A percentile compares a stretch with the other conserved stretches of the same genome.
These are phyloP conservation scores for Malthinus flaveolus DNA, from an alignment of 2,888 invertebrate species.

Conservation along the genomic window DNA sequence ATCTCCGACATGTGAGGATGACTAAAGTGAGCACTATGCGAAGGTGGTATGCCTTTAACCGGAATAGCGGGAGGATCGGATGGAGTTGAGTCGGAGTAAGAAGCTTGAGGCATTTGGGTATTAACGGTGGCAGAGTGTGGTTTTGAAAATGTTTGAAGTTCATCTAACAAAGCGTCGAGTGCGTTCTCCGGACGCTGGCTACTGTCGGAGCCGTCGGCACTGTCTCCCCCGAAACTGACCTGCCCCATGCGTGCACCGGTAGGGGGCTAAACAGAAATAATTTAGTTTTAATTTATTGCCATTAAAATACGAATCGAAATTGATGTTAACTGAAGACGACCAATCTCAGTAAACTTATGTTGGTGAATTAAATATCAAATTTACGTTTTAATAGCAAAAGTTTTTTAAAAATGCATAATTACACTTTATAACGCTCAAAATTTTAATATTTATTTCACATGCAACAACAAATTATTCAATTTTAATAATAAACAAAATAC, in stretches of 20 bases:
- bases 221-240: conserved; percentile 64
- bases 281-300: background rate
- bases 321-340: background rate
- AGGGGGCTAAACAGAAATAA: conserved; percentile 57
- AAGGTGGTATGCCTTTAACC: conserved; percentile 46
- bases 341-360: background rate
- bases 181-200: conserved; percentile 86
- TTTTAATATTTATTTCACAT: background rate
- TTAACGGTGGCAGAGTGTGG: conserved; percentile 56
- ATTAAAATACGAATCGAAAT: background rate
- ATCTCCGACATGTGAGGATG: conserved; percentile 58
- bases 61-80: conserved; percentile 50
- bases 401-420: background rate
- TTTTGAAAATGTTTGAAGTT: conserved; percentile 86
- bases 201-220: conserved; percentile 59
- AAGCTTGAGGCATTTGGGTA: conserved; percentile 44
- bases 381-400: no score
- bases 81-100: conserved; percentile 40
- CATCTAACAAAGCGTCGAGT: conserved; percentile 95
- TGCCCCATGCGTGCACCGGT: conserved; percentile 64
- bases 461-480: background rate
- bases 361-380: no score
- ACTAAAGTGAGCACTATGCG: conserved; percentile 37
- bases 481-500: background rate
- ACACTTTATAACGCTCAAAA: conserved; percentile 1